These are phyloP conservation scores for Germaria angustata DNA, from an alignment of 2,888 invertebrate species.

Conservation along the genomic window DNA sequence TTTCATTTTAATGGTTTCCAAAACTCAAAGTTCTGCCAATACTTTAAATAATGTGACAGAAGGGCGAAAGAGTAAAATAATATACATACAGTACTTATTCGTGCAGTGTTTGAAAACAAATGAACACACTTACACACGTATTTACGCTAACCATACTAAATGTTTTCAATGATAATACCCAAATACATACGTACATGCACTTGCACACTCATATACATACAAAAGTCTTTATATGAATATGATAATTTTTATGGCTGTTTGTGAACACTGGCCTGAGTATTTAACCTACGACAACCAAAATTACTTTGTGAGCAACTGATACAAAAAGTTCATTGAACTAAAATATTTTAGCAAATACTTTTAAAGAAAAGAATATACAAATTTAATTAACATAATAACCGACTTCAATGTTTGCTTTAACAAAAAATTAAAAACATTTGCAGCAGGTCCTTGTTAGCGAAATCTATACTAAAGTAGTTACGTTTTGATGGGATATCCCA, in stretches of 20 bases:
- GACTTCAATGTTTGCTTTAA: background rate
- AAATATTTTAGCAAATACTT: constrained; percentile 35
- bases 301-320: constrained; percentile 57
- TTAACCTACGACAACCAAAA: constrained; percentile 66
- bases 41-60: constrained; percentile 19
- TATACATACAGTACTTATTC: no score
- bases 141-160: background rate
- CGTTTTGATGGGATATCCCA: no score
- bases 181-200: background rate
- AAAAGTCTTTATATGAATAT: background rate
- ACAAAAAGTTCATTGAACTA: constrained; percentile 60
- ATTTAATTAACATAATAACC: background rate
- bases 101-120: background rate
- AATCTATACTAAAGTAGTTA: no score
- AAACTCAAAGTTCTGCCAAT: constrained; percentile 59
- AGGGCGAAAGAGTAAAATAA: constrained; percentile 23
- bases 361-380: constrained; percentile 15
- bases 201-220: background rate
- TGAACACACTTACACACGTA: background rate
- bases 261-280: constrained; percentile 33
- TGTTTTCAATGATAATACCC: constrained; percentile 16
- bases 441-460: no score
- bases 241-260: constrained; percentile 25
- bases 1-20: constrained; percentile 52
- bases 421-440: no score